Conservation (phyloP, 2,113 vertebrate genomes). For the Chrysemys picta region DNA sequence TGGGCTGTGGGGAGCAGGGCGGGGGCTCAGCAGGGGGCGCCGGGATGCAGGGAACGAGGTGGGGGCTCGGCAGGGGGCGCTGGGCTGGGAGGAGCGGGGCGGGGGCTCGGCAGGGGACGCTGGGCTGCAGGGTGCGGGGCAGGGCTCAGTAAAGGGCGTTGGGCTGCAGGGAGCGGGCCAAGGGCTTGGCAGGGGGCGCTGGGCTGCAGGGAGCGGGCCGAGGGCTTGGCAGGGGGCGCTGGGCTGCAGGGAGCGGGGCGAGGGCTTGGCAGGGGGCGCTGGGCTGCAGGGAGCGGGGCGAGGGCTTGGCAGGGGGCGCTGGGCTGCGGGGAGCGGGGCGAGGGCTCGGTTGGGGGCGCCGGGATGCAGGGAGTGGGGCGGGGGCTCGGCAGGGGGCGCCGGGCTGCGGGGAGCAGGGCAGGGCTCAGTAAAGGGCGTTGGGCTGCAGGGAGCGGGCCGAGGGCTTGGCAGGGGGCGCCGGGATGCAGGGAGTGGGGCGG, state of each 20-base stretch:
- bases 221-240: too few species aligned
- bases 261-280: too few species aligned
- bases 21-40: background rate
- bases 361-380: too few species aligned
- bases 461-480: too few species aligned
- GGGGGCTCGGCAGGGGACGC: too few species aligned
- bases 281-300: background rate
- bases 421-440: background rate
- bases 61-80: too few species aligned
- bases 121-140: background rate
- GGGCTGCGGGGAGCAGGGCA: background rate
- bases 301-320: background rate
- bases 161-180: background rate
- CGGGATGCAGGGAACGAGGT: background rate
- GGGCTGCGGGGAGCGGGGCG: background rate
- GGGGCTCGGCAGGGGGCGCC: background rate
- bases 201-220: background rate
- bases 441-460: background rate
- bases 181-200: background rate
- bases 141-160: background rate
- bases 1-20: accelerated
- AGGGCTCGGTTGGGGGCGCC: background rate
- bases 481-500: too few species aligned
- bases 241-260: too few species aligned
- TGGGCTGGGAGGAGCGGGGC: too few species aligned